Evolutionary conservation across 2,888 invertebrate species (phyloP), one percentile per base, ranked within the genome.

Genomic region (Venusia cambrica): DNA sequence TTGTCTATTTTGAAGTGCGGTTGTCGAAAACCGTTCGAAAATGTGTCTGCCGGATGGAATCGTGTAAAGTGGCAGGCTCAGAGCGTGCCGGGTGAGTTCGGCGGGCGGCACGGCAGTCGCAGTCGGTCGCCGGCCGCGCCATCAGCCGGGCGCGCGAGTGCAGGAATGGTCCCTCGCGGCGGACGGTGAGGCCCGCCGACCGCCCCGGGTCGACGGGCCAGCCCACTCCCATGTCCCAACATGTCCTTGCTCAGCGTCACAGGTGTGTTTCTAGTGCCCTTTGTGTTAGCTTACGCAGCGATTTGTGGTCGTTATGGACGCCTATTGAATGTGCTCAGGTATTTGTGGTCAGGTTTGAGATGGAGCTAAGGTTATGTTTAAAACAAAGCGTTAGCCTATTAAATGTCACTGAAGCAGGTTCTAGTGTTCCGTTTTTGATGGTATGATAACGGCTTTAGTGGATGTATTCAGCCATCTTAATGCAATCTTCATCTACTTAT

Each of bases 221-320:
- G 73, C 73, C 74, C 62, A 76, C 72, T 64, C 71, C 65, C 62
- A 61, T 71, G 73, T 67, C 79, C 73, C 83, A 84, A 59, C 83
- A 88, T 88, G 87, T 87, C 87, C 73, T 81, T 88, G 71, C 87
- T 88, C 75, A 88, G 87, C 87, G 87, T 88, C 73, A 88, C 87
- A 87, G 87, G 87, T 87, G 62, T 40, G 48, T 54, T 58, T 62
- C 60, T 64, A 68, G 62, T 63, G 60, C 40, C 45, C 69, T 71
- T 70, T 73, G 68, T 74, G 65, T 63, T 60, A 51, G 4, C 55
- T 62, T 65, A 64, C 69, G 62, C 67, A 62, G 57, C 59, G 42
- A 54, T 60, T 61, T 59, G 59, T 62, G 69, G 67, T 71, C 65
- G 66, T 70, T 67, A 69, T 51, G 67, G 67, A 70, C 68, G 68